Conservation (phyloP, 2,888 invertebrate species). For the Rotaria socialis region DNA sequence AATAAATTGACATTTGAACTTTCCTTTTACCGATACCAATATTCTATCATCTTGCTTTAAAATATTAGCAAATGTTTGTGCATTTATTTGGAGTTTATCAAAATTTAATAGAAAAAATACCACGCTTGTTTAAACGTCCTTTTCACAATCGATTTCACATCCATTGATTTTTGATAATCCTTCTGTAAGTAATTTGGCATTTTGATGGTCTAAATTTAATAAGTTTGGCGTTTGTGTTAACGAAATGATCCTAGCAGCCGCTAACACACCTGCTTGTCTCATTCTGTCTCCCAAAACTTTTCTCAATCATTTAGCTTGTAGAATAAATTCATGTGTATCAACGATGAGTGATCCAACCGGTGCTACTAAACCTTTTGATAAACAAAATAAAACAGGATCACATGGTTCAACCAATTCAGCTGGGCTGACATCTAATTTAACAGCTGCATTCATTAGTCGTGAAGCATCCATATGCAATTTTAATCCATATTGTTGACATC, state of each 20-base stretch:
- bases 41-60: background rate
- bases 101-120: background rate
- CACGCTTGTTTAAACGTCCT: background rate
- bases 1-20: background rate
- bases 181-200: slow-evolving; percentile 64
- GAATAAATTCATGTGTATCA: slow-evolving; percentile 63
- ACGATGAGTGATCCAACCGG: slow-evolving; percentile 81
- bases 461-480: slow-evolving; percentile 87
- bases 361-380: slow-evolving; percentile 80
- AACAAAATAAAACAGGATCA: slow-evolving; percentile 78
- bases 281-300: slow-evolving; percentile 88
- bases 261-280: slow-evolving; percentile 84
- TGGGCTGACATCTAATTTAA: slow-evolving; percentile 67
- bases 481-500: slow-evolving; percentile 68
- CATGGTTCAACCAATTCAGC: slow-evolving; percentile 69
- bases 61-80: background rate
- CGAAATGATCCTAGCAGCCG: slow-evolving; percentile 80
- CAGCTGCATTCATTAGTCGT: slow-evolving; percentile 79
- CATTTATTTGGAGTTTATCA: background rate
- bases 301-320: slow-evolving; percentile 72
- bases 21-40: background rate
- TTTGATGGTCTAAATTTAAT: slow-evolving; percentile 71
- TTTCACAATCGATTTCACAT: background rate
- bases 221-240: slow-evolving; percentile 70
- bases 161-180: slow-evolving; percentile 52